Conservation (phyloP, 2,888 invertebrate genomes). For the Anaspis maculata region DNA sequence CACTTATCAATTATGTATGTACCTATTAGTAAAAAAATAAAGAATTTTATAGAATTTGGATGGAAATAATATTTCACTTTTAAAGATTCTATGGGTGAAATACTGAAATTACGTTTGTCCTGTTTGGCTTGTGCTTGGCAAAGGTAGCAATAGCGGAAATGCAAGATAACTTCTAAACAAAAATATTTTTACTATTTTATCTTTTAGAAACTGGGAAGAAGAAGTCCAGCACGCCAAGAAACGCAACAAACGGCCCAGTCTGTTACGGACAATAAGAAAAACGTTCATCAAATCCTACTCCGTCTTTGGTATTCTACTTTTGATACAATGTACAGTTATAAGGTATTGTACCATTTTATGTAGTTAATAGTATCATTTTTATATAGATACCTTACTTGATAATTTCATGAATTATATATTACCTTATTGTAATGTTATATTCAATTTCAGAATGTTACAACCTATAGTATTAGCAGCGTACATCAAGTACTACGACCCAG, state of each 20-base stretch:
- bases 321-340: slow-evolving; percentile 49
- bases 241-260: slow-evolving; percentile 49
- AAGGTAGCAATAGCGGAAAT: no score
- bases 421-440: background rate
- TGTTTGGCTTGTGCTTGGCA: no score
- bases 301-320: slow-evolving; percentile 51
- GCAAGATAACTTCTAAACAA: no score
- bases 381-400: no score
- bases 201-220: slow-evolving; percentile 50
- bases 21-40: no score
- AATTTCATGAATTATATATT: no score
- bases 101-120: no score
- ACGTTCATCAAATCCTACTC: slow-evolving; percentile 55
- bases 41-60: no score
- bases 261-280: slow-evolving; percentile 50
- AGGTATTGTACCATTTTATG: slow-evolving; percentile 48
- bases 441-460: slow-evolving; percentile 49
- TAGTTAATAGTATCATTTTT: background rate
- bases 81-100: no score
- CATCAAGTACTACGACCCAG: slow-evolving; percentile 48
- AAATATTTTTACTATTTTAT: slow-evolving; percentile 4
- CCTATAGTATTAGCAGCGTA: slow-evolving; percentile 54
- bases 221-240: slow-evolving; percentile 47
- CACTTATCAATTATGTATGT: no score
- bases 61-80: no score